phyloP scores from a whole-genome alignment of 2,113 vertebrate genomes.

The Cyanoliseus patagonus region DNA sequence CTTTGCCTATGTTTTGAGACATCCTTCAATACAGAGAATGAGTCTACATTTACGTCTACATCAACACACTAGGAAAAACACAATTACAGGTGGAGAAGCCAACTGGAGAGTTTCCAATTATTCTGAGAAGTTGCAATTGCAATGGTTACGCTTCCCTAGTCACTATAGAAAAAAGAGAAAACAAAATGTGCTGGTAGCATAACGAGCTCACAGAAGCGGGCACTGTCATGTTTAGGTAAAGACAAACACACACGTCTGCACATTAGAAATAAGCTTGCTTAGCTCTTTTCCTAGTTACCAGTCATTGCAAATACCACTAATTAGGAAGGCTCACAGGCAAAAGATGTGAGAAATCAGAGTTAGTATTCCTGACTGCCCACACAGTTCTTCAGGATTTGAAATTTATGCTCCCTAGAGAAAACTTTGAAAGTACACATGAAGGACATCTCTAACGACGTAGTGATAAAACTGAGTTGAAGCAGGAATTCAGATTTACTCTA shows the following conservation, averaged over 20 bases:
- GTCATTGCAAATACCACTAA: not conserved
- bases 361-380: not conserved
- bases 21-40: not conserved
- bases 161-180: not conserved
- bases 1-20: not conserved
- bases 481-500: slow-evolving; percentile 6
- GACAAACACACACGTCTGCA: not conserved
- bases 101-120: slow-evolving; percentile 34
- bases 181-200: not conserved
- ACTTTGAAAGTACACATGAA: not conserved
- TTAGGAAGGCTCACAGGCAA: slow-evolving; percentile 12
- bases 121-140: not conserved
- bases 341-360: not conserved
- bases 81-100: not conserved
- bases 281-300: not conserved
- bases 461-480: slow-evolving; percentile 5
- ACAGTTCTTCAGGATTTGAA: not conserved
- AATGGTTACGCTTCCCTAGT: not conserved
- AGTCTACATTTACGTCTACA: not conserved
- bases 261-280: not conserved
- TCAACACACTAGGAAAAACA: not conserved
- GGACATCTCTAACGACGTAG: not conserved
- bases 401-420: slow-evolving; percentile 2
- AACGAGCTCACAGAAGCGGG: not conserved
- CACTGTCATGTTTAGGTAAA: not conserved